Base-by-base conservation (phyloP, 2,888 invertebrate genomes). In the Sipha maydis region DNA sequence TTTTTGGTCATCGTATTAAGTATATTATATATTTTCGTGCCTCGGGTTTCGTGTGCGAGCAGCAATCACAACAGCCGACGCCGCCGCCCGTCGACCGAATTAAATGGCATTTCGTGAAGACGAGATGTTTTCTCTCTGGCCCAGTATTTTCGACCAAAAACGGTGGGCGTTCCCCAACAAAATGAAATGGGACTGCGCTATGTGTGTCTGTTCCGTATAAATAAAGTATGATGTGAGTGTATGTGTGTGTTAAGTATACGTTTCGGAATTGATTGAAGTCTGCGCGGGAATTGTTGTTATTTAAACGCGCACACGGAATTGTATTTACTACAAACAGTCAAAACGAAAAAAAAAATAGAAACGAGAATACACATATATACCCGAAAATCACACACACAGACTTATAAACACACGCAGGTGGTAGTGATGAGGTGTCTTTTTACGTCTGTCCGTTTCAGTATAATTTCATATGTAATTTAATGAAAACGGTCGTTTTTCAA, bases 401-500 rank as follows among this genome's bases (percentile, higher is more conserved):
- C 38, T 1, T 21, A 75, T 7, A 38, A 19, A 82, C 82, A 19
- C 67, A 41, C 80, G 86, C 80, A 75, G 80, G 86, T 88, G 85
- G 54, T 69, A 54, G 67, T 67, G 61, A 76, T 38, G 78, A 88
- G 80, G 86, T 88, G 86, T 88, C 86, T 88, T 88, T 80, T 41
- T 73, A 61, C 86, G 86, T 88, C 86, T 80, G 82, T 88, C 88
- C 80, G 88, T 88, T 88, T 88, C 80, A 82, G 86, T 88, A 88
- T 88, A 88, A 88, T 88, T 88, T 75, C 82, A 28, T 73, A 28
- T 80, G 88, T 88, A 82, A 82, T 88, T 88, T 88, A 88, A 88
- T 88, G 86, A 88, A 88, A 88, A 88, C 86, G 80, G 86, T 88
- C 86, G 86, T 88, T 88, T 88, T 88, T 88, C 80, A 80, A 80